Conservation (phyloP, 2,797 vertebrate genomes). For the Dallia pectoralis region DNA sequence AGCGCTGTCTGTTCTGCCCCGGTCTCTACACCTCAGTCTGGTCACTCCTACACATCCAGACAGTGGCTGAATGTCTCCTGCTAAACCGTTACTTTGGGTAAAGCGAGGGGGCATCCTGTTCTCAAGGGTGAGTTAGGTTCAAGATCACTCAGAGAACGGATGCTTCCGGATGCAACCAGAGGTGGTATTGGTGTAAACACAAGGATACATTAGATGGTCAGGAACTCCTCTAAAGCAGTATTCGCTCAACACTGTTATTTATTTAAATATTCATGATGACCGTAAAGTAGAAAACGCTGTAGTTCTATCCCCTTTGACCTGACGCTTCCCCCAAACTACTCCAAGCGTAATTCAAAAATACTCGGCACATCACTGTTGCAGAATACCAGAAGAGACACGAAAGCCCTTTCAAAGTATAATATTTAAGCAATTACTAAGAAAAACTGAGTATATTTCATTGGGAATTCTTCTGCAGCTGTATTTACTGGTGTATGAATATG, state of each 20-base stretch:
- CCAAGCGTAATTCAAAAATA: background rate
- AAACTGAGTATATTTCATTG: background rate
- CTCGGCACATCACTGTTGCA: background rate
- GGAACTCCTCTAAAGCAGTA: too few species aligned
- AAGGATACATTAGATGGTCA: background rate
- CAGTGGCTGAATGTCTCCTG: background rate
- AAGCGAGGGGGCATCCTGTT: background rate
- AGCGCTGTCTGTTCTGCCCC: background rate
- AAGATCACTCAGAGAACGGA: too few species aligned
- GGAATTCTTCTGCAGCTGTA: conserved; percentile 12
- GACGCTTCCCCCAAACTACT: background rate
- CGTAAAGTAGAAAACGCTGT: background rate
- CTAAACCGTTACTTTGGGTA: background rate
- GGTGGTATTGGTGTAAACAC: background rate
- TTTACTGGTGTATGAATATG: background rate
- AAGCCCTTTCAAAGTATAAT: background rate
- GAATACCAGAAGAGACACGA: background rate
- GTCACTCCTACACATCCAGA: background rate
- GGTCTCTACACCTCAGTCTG: background rate
- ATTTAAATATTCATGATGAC: background rate
- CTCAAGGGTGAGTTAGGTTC: too few species aligned
- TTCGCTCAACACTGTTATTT: background rate
- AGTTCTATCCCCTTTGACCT: background rate
- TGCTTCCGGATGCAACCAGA: too few species aligned
- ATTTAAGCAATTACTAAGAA: background rate